Base-by-base conservation (phyloP, 2,888 invertebrate species). In the Microchrysa polita region DNA sequence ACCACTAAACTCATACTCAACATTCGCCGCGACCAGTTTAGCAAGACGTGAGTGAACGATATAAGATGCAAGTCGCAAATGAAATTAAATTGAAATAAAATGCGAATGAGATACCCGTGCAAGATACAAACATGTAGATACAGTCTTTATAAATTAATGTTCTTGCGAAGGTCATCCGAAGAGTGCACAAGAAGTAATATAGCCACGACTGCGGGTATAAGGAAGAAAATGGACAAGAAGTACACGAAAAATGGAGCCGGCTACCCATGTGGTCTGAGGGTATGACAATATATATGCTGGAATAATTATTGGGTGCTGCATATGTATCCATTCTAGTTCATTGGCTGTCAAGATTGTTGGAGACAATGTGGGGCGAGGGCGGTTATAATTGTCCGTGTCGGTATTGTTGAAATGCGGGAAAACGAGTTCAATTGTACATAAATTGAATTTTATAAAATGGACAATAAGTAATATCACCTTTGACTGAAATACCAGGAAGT, bases 41-140 rank as follows among this genome's bases (percentile, higher is more conserved):
- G 27, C 57, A 7, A 7, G 20, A 12, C 22, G 57, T 57, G 16
- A 10, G 57, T 57, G 57, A 57, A 16, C 57, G 34, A 14, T 4
- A 27, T 16, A 12, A 23, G n/a, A 20, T 20, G 12, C 14, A 7
- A 44, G 48, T 23, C 48, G 22, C 2, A 44, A 65, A 65, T 65
- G 48, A 44, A 65, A 65, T 65, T 65, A 44, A n/a, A 44, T 65
- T n/a, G 65, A 65, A 65, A 65, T 65, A 44, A 44, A 65, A 65
- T 44, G 65, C 22, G 65, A 65, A 65, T 44, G 65, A 65, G 44
- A 65, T 48, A 14, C 44, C 5, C 61, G 7, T n/a, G 44, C 48
- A n/a, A 48, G 48, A 48, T 12, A n/a, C 10, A 48, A n/a, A 65
- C 18, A 22, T 14, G 23, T 48, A 34, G 10, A 65, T 14, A 5